Evolutionary conservation across 2,888 invertebrate species (phyloP), one percentile per base, ranked within the genome.

Genomic region (Linnaemya vulpina): DNA sequence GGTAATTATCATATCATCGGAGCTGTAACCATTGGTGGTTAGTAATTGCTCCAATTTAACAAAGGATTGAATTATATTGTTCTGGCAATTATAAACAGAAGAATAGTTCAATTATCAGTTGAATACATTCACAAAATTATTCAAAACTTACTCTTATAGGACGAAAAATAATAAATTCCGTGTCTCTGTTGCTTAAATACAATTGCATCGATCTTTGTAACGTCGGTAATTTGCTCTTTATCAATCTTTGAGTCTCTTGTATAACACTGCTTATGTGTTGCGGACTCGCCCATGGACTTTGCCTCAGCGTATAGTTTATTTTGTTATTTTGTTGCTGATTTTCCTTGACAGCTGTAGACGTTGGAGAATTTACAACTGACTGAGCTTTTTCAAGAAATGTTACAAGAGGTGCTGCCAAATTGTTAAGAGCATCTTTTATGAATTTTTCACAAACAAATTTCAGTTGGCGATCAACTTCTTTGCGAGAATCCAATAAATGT

Each of bases 101-200:
- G n/a, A 71, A 65, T n/a, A 30, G 43, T 30, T 22, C 11, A 60
- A 17, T 38, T 7, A 3, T 63, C 15, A 13, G 1, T 58, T 53
- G 1, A 67, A 20, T 15, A 43, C 25, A 51, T 49, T 9, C 8
- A n/a, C 4, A 0, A 17, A 1, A 20, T 51, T 17, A 17, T 51
- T 40, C 20, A 9, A 35, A 83, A 87, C 93, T 91, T 90, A 97
- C 97, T 93, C 97, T 95, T 67, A 99, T 97, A 1, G 99, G 99
- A 78, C 98, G 95, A 89, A 99, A 98, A 11, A 99, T 94, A 89
- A 99, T 99, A 89, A 98, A 97, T 92, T 99, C 99, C 0, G 99
- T 99, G 91, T 99, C 99, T 87, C 96, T 95, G 92, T 99, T 99
- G 15, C 99, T 97, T 74, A 99, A 94, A 92, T 99, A 99, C 0